Base-by-base conservation (phyloP, 2,888 invertebrate species). In the Heliconius ethilla region DNA sequence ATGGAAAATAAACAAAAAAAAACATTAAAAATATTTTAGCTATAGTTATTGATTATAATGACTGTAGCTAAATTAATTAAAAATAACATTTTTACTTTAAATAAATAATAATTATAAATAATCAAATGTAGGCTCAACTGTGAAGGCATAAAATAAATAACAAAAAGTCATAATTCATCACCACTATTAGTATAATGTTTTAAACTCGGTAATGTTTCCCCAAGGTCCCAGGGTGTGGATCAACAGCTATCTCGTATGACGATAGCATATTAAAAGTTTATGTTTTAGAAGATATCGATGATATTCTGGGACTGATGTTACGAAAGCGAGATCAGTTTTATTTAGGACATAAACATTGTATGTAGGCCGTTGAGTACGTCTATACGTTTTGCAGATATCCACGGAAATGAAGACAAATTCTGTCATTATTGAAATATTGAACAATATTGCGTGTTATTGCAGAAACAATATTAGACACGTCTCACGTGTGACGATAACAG, bases 341-440 rank as follows among this genome's bases (percentile, higher is more conserved):
- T 90, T 87, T 87, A 85, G 87, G 84, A 89, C 87, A 86, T 91
- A 91, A 91, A 91, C 91, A 91, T 75, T 81, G 79, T 84, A 92
- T 90, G 83, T 91, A 86, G 92, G 92, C 86, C 80, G 78, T 27
- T 63, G 73, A 75, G 69, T 73, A 37, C 62, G 62, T 70, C 27
- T 66, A 79, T 77, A 69, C 69, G 78, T 79, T 78, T 78, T 73
- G 77, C 75, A 76, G 80, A 78, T 79, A 76, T 74, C 55, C 74
- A 29, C 76, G 27, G 40, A 70, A 74, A 76, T 55, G 29, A 75
- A 10, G 40, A n/a, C n/a, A n/a, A 70, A 59, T 29, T 29, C 5
- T 59, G 51, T 55, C 18, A 25, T 18, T 37, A 3, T 33, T 37
- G 4, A 72, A 72, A 18, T 62, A 25, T 62, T 62, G 1, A n/a